Conservation (phyloP, 2,888 invertebrate species). For the Phragmatobia fuliginosa region DNA sequence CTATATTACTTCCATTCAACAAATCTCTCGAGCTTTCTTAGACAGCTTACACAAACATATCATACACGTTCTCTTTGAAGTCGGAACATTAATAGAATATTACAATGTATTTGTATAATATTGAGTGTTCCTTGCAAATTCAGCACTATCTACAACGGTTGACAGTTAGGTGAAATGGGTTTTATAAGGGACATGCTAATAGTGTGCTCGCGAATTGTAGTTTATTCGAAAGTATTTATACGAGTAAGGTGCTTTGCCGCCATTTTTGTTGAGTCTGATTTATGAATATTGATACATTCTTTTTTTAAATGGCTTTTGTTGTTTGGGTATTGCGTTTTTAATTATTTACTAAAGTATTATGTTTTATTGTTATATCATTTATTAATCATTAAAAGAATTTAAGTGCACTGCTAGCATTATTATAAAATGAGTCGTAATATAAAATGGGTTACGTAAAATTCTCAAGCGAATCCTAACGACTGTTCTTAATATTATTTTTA, state of each 20-base stretch:
- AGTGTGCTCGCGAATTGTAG: conserved; percentile 37
- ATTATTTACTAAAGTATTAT: no score
- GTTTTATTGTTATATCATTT: no score
- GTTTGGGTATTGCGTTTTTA: no score
- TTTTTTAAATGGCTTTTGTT: neutral
- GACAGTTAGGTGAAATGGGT: conserved; percentile 51
- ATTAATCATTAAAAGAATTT: no score
- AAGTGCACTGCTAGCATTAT: no score
- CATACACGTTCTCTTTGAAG: conserved; percentile 35
- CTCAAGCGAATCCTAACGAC: neutral
- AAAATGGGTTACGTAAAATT: neutral
- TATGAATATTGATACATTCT: neutral
- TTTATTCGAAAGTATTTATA: conserved; percentile 41
- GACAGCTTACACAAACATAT: conserved; percentile 12
- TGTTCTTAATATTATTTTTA: neutral
- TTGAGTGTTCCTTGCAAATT: conserved; percentile 62
- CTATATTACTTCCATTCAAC: conserved; percentile 5
- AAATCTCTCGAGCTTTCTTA: conserved; percentile 5
- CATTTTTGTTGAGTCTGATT: conserved; percentile 11
- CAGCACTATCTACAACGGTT: conserved; percentile 47
- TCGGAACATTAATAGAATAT: conserved; percentile 62
- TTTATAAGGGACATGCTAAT: conserved; percentile 38
- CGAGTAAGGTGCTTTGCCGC: conserved; percentile 19
- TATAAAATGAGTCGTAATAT: no score
- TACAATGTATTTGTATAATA: conserved; percentile 50